Evolutionary conservation across 37 sponge, comb jelly and placozoan genomes (phyloP).

Genomic region (Cladorhizidae sp.): DNA sequence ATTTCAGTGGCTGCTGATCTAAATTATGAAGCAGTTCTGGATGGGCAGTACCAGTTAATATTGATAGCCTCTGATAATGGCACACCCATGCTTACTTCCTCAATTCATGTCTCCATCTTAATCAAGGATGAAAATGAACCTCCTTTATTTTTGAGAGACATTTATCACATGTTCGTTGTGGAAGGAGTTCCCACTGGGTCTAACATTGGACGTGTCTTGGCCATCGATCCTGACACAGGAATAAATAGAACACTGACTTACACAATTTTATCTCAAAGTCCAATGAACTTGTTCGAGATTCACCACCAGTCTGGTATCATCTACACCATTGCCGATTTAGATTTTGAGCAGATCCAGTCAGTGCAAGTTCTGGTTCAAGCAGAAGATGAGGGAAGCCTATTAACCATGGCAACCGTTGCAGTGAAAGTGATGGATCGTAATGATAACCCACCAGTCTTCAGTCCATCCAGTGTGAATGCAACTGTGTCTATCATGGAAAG

Average conservation of each 20-base stretch:
- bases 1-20: constrained; percentile 16
- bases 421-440: constrained; percentile 41
- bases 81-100: constrained; percentile 22
- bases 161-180: constrained; percentile 1
- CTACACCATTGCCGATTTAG: constrained; percentile 9
- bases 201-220: constrained; percentile 12
- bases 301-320: constrained; percentile 36
- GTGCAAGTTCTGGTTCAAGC: constrained; percentile 34
- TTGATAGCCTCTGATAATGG: constrained; percentile 57
- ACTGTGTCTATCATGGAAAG: constrained; percentile 41
- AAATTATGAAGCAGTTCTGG: constrained; percentile 51
- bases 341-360: constrained; percentile 22
- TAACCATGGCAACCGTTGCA: constrained; percentile 9
- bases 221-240: constrained; percentile 47
- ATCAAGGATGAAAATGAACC: constrained; percentile 42
- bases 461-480: background rate
- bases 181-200: constrained; percentile 56
- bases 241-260: constrained; percentile 34
- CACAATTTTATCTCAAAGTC: background rate
- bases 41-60: constrained; percentile 26
- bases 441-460: constrained; percentile 69
- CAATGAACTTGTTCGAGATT: constrained; percentile 28
- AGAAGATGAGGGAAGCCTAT: constrained; percentile 25
- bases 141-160: constrained; percentile 19
- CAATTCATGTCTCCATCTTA: constrained; percentile 6